Evolutionary conservation across 2,888 invertebrate genomes (phyloP).

Genomic region (Pollenia griseotomentosa): DNA sequence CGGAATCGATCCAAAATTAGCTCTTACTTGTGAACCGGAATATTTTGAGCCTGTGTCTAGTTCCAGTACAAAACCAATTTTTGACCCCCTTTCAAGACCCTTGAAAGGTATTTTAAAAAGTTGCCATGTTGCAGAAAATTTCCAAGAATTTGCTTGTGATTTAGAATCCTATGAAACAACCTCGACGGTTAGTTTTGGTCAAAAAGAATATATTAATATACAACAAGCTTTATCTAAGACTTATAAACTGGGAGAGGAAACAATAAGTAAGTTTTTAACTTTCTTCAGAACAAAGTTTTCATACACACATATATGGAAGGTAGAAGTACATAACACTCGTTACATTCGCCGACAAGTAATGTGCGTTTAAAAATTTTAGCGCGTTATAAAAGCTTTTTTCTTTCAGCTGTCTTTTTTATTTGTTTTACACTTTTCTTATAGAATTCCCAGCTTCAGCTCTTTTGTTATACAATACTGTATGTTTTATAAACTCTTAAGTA

Average conservation of each 20-base stretch:
- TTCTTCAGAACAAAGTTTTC: not conserved
- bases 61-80: not conserved
- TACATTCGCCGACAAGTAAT: no score
- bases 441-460: no score
- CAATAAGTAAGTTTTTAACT: conserved; percentile 24
- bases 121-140: not conserved
- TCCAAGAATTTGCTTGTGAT: not conserved
- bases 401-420: no score
- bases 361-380: no score
- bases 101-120: conserved; percentile 54
- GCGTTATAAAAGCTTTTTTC: no score
- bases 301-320: no score
- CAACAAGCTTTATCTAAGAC: not conserved
- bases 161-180: conserved; percentile 15
- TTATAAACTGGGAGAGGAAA: not conserved
- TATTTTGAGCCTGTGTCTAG: not conserved
- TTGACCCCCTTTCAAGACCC: conserved; percentile 22
- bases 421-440: no score
- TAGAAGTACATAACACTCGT: no score
- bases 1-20: not conserved
- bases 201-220: not conserved
- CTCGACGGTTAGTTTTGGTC: conserved; percentile 1
- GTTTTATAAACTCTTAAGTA: no score
- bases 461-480: no score
- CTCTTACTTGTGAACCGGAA: not conserved